phyloP scores from a whole-genome alignment of 2,113 vertebrate genomes.

The Macquaria australasica region DNA sequence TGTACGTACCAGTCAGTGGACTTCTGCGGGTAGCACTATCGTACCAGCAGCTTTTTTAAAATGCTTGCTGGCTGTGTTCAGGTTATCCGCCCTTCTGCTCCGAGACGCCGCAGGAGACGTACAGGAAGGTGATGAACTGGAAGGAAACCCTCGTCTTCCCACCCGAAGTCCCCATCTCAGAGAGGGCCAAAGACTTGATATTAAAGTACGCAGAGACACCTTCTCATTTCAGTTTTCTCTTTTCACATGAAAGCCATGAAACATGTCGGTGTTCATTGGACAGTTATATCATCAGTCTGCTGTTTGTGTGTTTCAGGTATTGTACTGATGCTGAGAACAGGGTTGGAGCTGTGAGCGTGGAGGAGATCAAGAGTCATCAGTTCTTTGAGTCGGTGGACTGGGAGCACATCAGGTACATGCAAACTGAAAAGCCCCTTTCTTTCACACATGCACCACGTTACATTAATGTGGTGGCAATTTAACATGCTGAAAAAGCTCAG shows the following conservation, averaged over 20 bases:
- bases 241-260: background rate
- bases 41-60: background rate
- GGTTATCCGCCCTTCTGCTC: slow-evolving; percentile 99
- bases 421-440: background rate
- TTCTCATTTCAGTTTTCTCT: background rate
- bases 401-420: slow-evolving; percentile 96
- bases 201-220: slow-evolving; percentile 67
- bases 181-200: slow-evolving; percentile 97
- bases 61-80: slow-evolving; percentile 65
- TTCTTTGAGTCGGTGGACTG: slow-evolving; percentile 99
- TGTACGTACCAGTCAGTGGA: background rate
- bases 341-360: slow-evolving; percentile 92
- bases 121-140: slow-evolving; percentile 99
- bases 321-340: slow-evolving; percentile 95
- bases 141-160: slow-evolving; percentile 97
- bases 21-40: too few relatives aligned
- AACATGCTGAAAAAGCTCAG: too few relatives aligned
- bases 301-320: slow-evolving; percentile 84
- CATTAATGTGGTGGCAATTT: background rate
- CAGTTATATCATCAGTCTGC: background rate
- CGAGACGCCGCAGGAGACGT: slow-evolving; percentile 98
- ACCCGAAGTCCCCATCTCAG: slow-evolving; percentile 97
- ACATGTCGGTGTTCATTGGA: background rate
- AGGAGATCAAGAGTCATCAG: slow-evolving; percentile 94
- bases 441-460: background rate